Evolutionary conservation across 2,113 vertebrate species (phyloP).

Genomic region (Eudyptes chrysolophus): DNA sequence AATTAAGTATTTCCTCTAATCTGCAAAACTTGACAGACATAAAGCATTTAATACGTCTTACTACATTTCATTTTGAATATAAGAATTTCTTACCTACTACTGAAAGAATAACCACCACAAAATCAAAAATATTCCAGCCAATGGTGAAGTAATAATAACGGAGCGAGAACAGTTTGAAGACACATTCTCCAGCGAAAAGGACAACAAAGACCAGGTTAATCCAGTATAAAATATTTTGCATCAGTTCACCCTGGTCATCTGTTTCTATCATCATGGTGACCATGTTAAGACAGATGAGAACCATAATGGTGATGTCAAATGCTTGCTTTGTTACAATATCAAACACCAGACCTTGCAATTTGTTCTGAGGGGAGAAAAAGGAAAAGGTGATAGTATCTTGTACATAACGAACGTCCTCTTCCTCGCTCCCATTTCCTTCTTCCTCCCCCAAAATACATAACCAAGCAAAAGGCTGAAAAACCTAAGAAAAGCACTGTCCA

Average conservation of each 20-base stretch:
- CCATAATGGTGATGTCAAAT: constrained; percentile 95
- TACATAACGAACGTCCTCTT: background rate
- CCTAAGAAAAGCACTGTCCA: background rate
- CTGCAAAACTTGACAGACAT: background rate
- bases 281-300: constrained; percentile 96
- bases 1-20: background rate
- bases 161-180: constrained; percentile 92
- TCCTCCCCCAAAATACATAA: background rate
- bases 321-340: constrained; percentile 89
- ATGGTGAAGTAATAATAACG: constrained; percentile 93
- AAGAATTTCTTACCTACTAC: constrained; percentile 86
- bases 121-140: constrained; percentile 98
- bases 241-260: constrained; percentile 69
- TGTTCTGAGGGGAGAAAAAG: constrained; percentile 82
- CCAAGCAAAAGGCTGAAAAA: background rate
- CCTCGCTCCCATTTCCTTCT: background rate
- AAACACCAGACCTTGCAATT: constrained; percentile 89
- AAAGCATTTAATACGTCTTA: background rate
- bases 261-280: constrained; percentile 97
- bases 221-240: constrained; percentile 60
- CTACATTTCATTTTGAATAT: background rate
- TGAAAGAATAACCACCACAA: constrained; percentile 95
- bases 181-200: constrained; percentile 89
- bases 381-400: background rate
- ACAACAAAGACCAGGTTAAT: constrained; percentile 89